Evolutionary conservation across 2,113 vertebrate genomes (phyloP).

Genomic region (mouse (Mus musculus)): GRCm39 chrX:168371501-168372000

Average conservation of each 20-base stretch:
- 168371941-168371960: neutral
- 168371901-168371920: neutral
- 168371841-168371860: constrained; percentile 62
- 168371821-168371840: constrained; percentile 43
- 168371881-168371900: constrained; percentile 65
- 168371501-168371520: neutral
- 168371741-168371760: constrained; percentile 60
- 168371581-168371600: constrained; percentile 45
- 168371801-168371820: constrained; percentile 48
- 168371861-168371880: constrained; percentile 45
- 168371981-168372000: neutral
- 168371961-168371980: neutral
- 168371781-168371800: constrained; percentile 78
- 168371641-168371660: constrained; percentile 78
- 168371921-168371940: constrained; percentile 41
- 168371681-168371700: constrained; percentile 81
- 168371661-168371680: constrained; percentile 82
- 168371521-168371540: neutral
- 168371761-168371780: constrained; percentile 76
- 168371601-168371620: constrained; percentile 71
- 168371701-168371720: constrained; percentile 72
- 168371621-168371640: constrained; percentile 75
- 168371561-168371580: constrained; percentile 51
- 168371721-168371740: constrained; percentile 74
- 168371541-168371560: constrained; percentile 51